A percentile compares a stretch with the other conserved stretches of the same genome.
phyloP scores from a whole-genome alignment of 2,797 vertebrate genomes.

The Danionella dracula region DNA sequence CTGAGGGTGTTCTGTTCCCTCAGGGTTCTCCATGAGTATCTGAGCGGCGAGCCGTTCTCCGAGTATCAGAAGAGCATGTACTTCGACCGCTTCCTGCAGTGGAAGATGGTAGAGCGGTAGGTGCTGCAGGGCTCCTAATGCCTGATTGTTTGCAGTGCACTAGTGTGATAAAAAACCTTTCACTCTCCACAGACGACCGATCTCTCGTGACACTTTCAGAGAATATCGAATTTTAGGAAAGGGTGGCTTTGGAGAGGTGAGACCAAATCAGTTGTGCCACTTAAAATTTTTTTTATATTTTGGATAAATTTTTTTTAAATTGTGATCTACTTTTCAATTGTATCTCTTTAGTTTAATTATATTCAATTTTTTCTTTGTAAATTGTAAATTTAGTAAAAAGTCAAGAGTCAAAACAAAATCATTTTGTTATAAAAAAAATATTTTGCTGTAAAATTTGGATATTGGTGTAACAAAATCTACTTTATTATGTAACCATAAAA shows the following conservation, averaged over 20 bases:
- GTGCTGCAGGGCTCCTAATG: neutral
- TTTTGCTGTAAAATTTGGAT: too few relatives aligned
- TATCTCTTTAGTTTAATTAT: too few relatives aligned
- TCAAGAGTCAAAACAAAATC: too few relatives aligned
- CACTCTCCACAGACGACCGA: constrained; percentile 61
- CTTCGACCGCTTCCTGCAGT: constrained; percentile 77
- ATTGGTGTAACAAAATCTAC: too few relatives aligned
- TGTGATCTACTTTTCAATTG: too few relatives aligned
- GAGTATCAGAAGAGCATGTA: constrained; percentile 75
- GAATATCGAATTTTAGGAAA: constrained; percentile 83
- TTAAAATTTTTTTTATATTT: too few relatives aligned
- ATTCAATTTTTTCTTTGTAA: too few relatives aligned
- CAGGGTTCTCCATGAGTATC: constrained; percentile 62
- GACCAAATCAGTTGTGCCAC: neutral
- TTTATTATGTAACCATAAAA: too few relatives aligned
- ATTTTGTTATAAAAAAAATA: too few relatives aligned
- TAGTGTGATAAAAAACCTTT: neutral
- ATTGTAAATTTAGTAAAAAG: too few relatives aligned
- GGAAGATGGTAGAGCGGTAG: constrained; percentile 78
- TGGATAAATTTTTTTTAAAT: too few relatives aligned
- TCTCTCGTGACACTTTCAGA: constrained; percentile 73
- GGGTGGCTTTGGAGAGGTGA: constrained; percentile 84
- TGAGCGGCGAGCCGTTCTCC: constrained; percentile 61
- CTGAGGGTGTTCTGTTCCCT: neutral
- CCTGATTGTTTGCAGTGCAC: neutral